Evolutionary conservation across 1,140 invertebrate genomes (phyloP).

Genomic region (Drosophila sp.): DNA sequence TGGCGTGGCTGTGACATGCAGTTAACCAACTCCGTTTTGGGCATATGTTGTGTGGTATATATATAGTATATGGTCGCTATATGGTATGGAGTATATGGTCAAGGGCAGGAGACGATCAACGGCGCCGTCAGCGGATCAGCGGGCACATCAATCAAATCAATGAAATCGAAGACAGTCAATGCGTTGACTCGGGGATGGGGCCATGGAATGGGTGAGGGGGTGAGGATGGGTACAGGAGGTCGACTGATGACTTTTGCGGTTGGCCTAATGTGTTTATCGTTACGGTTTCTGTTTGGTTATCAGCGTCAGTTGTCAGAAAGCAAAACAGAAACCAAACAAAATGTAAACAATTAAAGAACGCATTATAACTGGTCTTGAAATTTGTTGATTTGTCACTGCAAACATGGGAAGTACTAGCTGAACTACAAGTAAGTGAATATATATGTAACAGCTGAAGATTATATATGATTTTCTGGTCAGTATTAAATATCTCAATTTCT

Average conservation of each 20-base stretch:
- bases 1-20: slow-evolving; percentile 64
- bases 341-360: slow-evolving; percentile 30
- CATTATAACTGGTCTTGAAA: slow-evolving; percentile 1
- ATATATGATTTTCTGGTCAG: no score
- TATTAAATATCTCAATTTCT: no score
- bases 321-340: slow-evolving; percentile 30
- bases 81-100: slow-evolving; percentile 60
- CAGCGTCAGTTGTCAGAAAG: slow-evolving; percentile 32
- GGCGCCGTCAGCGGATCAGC: slow-evolving; percentile 65
- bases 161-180: slow-evolving; percentile 74
- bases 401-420: slow-evolving; percentile 3
- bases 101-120: slow-evolving; percentile 58
- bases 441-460: no score
- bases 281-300: slow-evolving; percentile 39
- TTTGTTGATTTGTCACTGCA: slow-evolving; percentile 10
- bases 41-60: background rate
- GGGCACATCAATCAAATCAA: slow-evolving; percentile 78
- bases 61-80: slow-evolving; percentile 32
- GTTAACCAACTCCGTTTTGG: slow-evolving; percentile 40
- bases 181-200: slow-evolving; percentile 8
- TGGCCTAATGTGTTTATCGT: slow-evolving; percentile 63
- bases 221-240: slow-evolving; percentile 19
- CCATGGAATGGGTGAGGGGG: background rate
- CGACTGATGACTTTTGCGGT: slow-evolving; percentile 61
- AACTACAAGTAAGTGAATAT: background rate